Evolutionary conservation across 2,113 vertebrate genomes (phyloP), one percentile per base, ranked within the genome.

Genomic region (Ictidomys tridecemlineatus): DNA sequence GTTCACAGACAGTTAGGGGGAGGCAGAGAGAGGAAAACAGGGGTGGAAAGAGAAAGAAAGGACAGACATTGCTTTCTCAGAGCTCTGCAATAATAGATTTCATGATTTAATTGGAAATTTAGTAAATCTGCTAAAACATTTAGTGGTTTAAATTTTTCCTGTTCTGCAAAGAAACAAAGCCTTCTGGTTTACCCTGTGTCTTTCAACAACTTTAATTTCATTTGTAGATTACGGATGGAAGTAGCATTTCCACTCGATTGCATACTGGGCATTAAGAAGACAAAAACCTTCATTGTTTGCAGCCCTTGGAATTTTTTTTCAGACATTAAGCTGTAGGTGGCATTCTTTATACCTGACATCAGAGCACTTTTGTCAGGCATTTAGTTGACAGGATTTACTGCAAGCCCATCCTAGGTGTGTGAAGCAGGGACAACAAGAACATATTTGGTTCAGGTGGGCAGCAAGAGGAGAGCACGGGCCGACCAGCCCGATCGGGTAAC

Each of bases 121-220:
- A 98, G 99, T 99, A 99, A 99, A 99, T 99, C 98, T 99, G 98
- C 98, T 99, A 98, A 99, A 99, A 99, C 99, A 99, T 99, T 98
- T 98, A 98, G 98, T 95, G 98, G 98, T 98, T 99, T 98, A 98
- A 98, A 97, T 98, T 99, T 98, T 98, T 98, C 97, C 95, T 97
- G 96, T 98, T 97, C 98, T 86, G 97, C 93, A 96, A 96, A 98
- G 98, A 98, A 99, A 98, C 98, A 98, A 99, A 99, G 98, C 98
- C 98, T 98, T 98, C 98, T 73, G 98, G 98, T 99, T 99, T 98
- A 98, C 98, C 97, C 39, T 96, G 94, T 88, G 98, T 99, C 99
- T 99, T 98, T 99, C 99, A 99, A 98, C 99, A 99, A 99, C 98
- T 99, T 99, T 99, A 99, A 99, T 99, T 99, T 99, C 98, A 98